Base-by-base conservation (phyloP, 1,140 invertebrate species). In the Maconellicoccus hirsutus region DNA sequence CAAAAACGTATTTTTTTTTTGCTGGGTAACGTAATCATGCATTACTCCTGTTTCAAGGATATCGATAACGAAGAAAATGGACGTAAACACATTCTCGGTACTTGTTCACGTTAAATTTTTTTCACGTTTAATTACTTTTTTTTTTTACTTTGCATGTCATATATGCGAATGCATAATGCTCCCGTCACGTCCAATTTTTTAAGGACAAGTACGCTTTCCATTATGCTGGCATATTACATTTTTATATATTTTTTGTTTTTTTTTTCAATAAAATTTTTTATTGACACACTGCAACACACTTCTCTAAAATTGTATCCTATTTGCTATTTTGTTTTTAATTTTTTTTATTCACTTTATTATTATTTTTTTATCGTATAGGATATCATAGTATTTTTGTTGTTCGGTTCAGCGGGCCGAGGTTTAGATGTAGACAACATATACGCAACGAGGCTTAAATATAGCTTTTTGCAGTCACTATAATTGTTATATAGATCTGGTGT, bases 61-160 rank as follows among this genome's bases (percentile, higher is more conserved):
- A 82, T 82, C 77, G 83, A 85, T 81, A 83, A 83, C 78, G 82
- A 84, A 78, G 82, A 83, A 81, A 85, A 83, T 82, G 85, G 84
- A 83, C 82, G 85, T 80, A 85, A 81, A 82, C 83, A 82, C 79
- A 81, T 84, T 79, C 83, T 84, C 79, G 83, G 82, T 73, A 72
- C 66, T 66, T 25, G 42, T 52, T 52, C 42, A 52, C n/a, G 6
- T 52, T 52, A 72, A 38, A 21, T 71, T 59, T 26, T 33, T 59
- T 59, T 71, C 19, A 70, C 19, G 10, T 29, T 70, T 70, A 3
- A 33, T 66, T 66, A 66, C 25, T 66, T 23, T 22, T 66, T 26
- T 66, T 19, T 66, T 66, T 66, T 66, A 4, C 10, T 1, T 66
- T 66, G 61, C 61, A 66, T 66, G 61, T 66, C 22, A 19, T 66